Percentiles rank a stretch among this genome's conserved stretches.
These are phyloP conservation scores for Paratilapia polleni DNA, from an alignment of 2,113 vertebrate genomes.

Conservation along the genomic window DNA sequence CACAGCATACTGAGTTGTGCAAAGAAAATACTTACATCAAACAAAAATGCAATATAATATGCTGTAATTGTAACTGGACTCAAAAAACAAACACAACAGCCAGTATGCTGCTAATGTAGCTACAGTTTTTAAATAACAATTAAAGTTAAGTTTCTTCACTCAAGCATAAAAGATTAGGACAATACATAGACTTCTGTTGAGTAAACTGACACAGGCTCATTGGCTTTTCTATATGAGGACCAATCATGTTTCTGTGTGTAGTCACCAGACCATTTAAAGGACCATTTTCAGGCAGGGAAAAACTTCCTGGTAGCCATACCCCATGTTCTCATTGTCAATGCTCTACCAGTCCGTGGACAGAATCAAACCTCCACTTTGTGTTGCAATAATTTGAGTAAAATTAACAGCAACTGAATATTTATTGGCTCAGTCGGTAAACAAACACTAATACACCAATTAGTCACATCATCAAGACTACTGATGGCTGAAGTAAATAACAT, in stretches of 20 bases:
- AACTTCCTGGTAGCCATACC: background rate
- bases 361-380: too few relatives aligned
- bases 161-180: background rate
- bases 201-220: background rate
- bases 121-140: background rate
- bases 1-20: background rate
- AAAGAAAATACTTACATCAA: background rate
- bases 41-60: background rate
- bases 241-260: background rate
- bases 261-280: background rate
- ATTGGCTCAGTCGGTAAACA: background rate
- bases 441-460: background rate
- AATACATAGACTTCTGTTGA: background rate
- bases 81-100: background rate
- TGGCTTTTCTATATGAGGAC: background rate
- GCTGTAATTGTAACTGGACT: too few relatives aligned
- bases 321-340: too few relatives aligned
- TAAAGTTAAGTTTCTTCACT: background rate
- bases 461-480: background rate
- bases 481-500: background rate
- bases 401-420: background rate
- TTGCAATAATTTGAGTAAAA: background rate
- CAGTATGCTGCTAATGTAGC: background rate
- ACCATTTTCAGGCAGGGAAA: background rate
- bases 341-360: too few relatives aligned